Percentiles rank a stretch among this genome's conserved stretches.
Evolutionary conservation across 2,797 vertebrate genomes (phyloP).

Genomic region (Chiloscyllium punctatum): DNA sequence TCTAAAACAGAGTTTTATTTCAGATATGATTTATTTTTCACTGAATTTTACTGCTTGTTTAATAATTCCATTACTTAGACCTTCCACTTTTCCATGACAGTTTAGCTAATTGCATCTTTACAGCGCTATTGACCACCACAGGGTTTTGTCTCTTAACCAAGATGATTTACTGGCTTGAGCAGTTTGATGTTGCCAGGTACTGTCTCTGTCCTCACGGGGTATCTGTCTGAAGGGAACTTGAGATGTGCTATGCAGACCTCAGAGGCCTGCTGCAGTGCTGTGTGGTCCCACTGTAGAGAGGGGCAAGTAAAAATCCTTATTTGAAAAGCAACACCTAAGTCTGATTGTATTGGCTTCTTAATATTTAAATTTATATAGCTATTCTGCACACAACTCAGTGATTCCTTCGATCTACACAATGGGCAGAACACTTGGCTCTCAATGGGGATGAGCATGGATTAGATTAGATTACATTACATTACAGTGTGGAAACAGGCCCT

Average conservation of each 20-base stretch:
- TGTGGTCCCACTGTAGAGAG: neutral
- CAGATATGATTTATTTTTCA: neutral
- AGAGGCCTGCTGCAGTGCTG: neutral
- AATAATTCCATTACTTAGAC: neutral
- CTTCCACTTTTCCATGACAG: neutral
- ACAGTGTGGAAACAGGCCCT: too few species aligned
- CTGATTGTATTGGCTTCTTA: neutral
- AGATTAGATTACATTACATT: too few species aligned
- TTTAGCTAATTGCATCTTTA: neutral
- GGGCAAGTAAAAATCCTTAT: neutral
- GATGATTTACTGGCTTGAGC: neutral
- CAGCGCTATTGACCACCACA: neutral
- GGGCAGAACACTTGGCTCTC: neutral
- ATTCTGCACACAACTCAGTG: neutral
- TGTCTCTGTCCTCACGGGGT: neutral
- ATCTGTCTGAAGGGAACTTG: neutral
- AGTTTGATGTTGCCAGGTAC: neutral
- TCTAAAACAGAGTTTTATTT: neutral
- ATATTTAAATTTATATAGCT: neutral
- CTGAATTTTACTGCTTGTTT: neutral
- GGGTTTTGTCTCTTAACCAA: neutral
- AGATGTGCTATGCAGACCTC: neutral
- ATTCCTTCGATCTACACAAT: neutral
- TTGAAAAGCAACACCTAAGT: neutral
- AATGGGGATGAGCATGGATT: neutral